Conservation (phyloP, 1,140 invertebrate genomes). For the Drosophila auraria region DNA sequence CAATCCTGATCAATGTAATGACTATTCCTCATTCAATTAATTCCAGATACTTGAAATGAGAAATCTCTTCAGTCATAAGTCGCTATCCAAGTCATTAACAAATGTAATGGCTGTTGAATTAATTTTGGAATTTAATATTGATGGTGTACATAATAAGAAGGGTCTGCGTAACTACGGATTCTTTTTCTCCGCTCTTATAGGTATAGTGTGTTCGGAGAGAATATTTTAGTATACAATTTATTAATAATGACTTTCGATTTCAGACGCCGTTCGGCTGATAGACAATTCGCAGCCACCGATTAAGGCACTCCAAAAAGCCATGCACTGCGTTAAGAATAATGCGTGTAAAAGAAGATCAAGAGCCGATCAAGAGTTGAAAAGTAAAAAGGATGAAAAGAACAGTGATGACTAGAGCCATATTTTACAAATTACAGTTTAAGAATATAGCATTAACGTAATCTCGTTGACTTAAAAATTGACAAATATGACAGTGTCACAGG, state of each 20-base stretch:
- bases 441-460: not conserved
- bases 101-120: conserved; percentile 11
- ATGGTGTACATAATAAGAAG: conserved; percentile 5
- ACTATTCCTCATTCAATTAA: not conserved
- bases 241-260: not conserved
- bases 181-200: conserved; percentile 12
- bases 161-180: not conserved
- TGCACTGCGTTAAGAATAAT: conserved; percentile 22
- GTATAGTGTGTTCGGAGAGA: not conserved
- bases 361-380: not conserved
- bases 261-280: not conserved
- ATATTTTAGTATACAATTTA: not conserved
- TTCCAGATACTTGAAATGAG: conserved; percentile 8
- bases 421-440: not conserved
- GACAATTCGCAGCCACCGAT: not conserved
- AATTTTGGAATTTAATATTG: conserved; percentile 8
- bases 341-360: conserved; percentile 7
- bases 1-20: not conserved
- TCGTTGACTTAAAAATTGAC: not conserved
- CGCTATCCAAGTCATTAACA: conserved; percentile 15
- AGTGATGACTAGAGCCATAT: not conserved
- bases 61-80: not conserved
- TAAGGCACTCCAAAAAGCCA: conserved; percentile 16
- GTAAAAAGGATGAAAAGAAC: not conserved
- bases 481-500: not conserved